Base-by-base conservation (phyloP, 2,888 invertebrate species). In the Macrophya annulata region DNA sequence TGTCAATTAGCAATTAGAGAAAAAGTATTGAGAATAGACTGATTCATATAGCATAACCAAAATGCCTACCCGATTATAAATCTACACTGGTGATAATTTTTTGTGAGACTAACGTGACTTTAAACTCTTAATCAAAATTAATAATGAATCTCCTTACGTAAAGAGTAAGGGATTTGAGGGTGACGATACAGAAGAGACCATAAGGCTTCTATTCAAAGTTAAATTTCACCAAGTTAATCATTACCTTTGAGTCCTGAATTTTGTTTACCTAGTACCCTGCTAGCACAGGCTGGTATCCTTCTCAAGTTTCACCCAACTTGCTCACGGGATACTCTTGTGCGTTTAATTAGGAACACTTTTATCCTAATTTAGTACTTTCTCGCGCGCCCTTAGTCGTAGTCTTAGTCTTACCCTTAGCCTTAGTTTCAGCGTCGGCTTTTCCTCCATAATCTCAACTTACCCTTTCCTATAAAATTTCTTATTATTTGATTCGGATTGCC, bases 331-430 rank as follows among this genome's bases (percentile, higher is more conserved):
- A 71, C 71, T 65, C n/a, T 37, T 62, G 37, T 79, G 21, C 65
- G 43, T 65, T 82, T 62, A 82, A 82, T 82, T 82, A 62, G 45
- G 37, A 48, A 65, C 65, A 82, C 82, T 65, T 82, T 82, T 82
- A 82, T 65, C 21, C 65, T 62, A 65, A 65, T 82, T 82, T 82
- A 82, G 82, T 65, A 82, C 82, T 65, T 62, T 40, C 82, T 82
- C 79, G 25, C 79, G 40, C 59, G 40, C 59, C 37, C 48, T 76
- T 55, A 40, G 15, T 37, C n/a, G 59, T n/a, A 17, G 4, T n/a
- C 55, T 21, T 59, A 51, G 62, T 25, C 17, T 21, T 37, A n/a
- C 40, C 43, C n/a, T 15, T 40, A 59, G n/a, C 5, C 6, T 79
- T n/a, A 43, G 21, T 17, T 12, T 25, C 21, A 15, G 45, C 45